These are phyloP conservation scores for Carassius auratus DNA, from an alignment of 2,113 vertebrate species.

Conservation along the genomic window DNA sequence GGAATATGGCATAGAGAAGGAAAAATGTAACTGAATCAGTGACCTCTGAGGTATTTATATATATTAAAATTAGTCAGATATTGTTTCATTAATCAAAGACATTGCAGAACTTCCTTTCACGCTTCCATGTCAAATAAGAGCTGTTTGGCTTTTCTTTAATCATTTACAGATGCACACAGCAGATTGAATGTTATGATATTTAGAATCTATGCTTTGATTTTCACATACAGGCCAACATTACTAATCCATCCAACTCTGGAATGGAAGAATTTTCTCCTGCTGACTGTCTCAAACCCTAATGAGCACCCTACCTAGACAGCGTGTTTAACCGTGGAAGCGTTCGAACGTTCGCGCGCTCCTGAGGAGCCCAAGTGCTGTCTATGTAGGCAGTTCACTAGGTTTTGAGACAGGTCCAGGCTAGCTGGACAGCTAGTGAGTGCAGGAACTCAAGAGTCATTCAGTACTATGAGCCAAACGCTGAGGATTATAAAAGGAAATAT, in stretches of 20 bases:
- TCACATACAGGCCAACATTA: not conserved
- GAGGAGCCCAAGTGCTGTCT: not conserved
- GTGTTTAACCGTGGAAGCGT: not conserved
- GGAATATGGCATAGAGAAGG: not conserved
- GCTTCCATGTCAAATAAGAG: not conserved
- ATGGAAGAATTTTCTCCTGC: not conserved
- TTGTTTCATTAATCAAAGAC: not conserved
- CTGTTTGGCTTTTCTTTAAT: too few species aligned
- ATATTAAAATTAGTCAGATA: not conserved
- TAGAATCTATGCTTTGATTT: not conserved
- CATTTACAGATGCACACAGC: not conserved
- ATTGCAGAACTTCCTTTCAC: too few species aligned
- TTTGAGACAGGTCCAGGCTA: not conserved
- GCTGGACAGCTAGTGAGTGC: not conserved
- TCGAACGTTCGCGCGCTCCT: not conserved
- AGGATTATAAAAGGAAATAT: not conserved
- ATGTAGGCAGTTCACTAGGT: conserved; percentile 13
- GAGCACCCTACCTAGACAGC: not conserved
- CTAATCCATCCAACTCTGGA: not conserved
- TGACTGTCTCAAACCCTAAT: not conserved
- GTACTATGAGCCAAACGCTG: not conserved
- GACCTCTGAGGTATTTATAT: not conserved
- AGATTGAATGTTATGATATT: not conserved
- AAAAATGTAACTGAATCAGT: not conserved
- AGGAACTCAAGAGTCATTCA: conserved; percentile 7